Evolutionary conservation across 2,888 invertebrate genomes (phyloP).

Genomic region (Amphiduros pacificus): DNA sequence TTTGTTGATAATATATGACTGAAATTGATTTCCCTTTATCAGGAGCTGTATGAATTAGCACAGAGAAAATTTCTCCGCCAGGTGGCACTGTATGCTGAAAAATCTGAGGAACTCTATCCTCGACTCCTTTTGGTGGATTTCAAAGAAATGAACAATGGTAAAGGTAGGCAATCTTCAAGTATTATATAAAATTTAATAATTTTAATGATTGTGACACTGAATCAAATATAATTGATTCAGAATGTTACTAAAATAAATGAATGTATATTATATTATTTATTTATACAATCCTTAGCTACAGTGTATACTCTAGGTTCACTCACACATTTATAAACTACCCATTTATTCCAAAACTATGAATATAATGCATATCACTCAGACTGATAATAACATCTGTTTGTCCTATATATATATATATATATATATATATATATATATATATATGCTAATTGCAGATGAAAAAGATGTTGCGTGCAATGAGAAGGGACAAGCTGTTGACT

Average conservation of each 20-base stretch:
- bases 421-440: too few relatives aligned
- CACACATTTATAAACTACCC: too few relatives aligned
- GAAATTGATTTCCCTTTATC: not conserved
- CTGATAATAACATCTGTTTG: too few relatives aligned
- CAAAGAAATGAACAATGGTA: not conserved
- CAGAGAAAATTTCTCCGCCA: conserved; percentile 54
- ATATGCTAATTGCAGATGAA: not conserved
- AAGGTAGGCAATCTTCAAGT: not conserved
- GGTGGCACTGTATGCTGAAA: conserved; percentile 41
- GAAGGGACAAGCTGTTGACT: not conserved
- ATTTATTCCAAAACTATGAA: too few relatives aligned
- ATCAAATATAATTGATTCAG: too few relatives aligned
- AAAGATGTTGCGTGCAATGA: conserved; percentile 2
- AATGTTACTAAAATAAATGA: too few relatives aligned
- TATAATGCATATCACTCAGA: too few relatives aligned
- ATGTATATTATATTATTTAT: too few relatives aligned
- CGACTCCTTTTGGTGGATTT: conserved; percentile 48
- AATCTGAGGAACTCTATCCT: conserved; percentile 35
- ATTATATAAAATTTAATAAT: not conserved
- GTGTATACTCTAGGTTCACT: too few relatives aligned
- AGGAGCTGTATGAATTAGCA: conserved; percentile 53
- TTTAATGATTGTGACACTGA: too few relatives aligned
- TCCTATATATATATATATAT: too few relatives aligned
- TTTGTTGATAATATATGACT: not conserved
- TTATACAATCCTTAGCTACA: too few relatives aligned